Conservation (phyloP, 2,888 invertebrate species). For the Cantharis nigra region DNA sequence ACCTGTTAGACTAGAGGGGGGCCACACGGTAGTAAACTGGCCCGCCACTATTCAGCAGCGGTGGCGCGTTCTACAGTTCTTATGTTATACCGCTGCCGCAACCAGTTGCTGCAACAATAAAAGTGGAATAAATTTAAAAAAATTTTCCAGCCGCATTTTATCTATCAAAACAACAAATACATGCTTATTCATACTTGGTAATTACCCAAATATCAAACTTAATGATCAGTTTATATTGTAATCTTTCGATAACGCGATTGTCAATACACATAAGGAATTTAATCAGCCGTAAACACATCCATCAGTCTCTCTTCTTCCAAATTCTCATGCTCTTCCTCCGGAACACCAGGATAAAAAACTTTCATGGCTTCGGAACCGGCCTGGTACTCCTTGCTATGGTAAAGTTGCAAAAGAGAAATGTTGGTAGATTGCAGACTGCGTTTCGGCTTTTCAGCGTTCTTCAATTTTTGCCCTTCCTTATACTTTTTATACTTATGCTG, state of each 20-base stretch:
- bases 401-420: constrained; percentile 19
- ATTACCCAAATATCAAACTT: background rate
- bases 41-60: constrained; percentile 51
- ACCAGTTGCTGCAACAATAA: constrained; percentile 18
- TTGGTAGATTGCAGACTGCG: background rate
- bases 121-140: constrained; percentile 18
- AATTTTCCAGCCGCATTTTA: background rate
- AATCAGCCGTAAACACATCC: too few relatives aligned
- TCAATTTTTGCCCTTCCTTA: constrained; percentile 11
- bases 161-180: background rate
- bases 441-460: constrained; percentile 6
- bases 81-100: constrained; percentile 36
- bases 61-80: constrained; percentile 53
- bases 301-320: background rate
- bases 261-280: too few relatives aligned
- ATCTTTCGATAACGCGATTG: too few relatives aligned
- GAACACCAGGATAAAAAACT: constrained; percentile 14
- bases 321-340: background rate
- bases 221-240: too few relatives aligned
- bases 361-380: constrained; percentile 25
- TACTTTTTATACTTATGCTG: constrained; percentile 20
- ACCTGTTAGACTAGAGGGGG: constrained; percentile 40
- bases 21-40: constrained; percentile 47
- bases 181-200: background rate
- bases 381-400: constrained; percentile 27